These are phyloP conservation scores for Helicolenus hilgendorfi DNA, from an alignment of 2,797 vertebrate genomes.

Conservation along the genomic window DNA sequence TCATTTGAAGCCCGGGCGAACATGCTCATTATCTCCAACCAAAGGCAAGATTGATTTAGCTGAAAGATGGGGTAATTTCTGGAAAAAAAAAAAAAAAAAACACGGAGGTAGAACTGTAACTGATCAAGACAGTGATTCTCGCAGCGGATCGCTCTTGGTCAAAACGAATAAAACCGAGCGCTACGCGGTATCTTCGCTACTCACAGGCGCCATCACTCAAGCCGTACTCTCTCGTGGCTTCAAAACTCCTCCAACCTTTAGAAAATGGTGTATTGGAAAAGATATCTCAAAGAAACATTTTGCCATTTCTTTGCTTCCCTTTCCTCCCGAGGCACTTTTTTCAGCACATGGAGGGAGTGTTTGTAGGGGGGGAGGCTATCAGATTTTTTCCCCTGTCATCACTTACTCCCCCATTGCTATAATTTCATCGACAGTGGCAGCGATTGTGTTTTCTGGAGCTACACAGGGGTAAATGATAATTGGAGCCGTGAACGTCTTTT, in stretches of 20 bases:
- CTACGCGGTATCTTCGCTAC: slow-evolving; percentile 2
- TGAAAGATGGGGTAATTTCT: slow-evolving; percentile 68
- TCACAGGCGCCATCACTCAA: slow-evolving; percentile 51
- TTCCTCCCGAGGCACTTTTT: slow-evolving; percentile 49
- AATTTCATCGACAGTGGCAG: slow-evolving; percentile 74
- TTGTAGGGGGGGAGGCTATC: background rate
- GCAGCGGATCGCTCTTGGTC: slow-evolving; percentile 28
- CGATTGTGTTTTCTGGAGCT: slow-evolving; percentile 66
- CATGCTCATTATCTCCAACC: slow-evolving; percentile 83
- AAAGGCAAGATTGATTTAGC: slow-evolving; percentile 83
- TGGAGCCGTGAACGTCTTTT: slow-evolving; percentile 77
- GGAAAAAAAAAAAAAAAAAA: background rate
- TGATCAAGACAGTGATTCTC: slow-evolving; percentile 49
- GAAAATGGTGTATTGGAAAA: slow-evolving; percentile 64
- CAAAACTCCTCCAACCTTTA: slow-evolving; percentile 71
- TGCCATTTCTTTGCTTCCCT: slow-evolving; percentile 48
- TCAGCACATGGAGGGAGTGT: background rate
- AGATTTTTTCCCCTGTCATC: slow-evolving; percentile 40
- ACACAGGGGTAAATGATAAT: slow-evolving; percentile 79
- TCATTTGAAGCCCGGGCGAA: slow-evolving; percentile 77
- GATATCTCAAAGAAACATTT: slow-evolving; percentile 74
- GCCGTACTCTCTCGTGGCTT: slow-evolving; percentile 36
- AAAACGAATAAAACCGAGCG: slow-evolving; percentile 29
- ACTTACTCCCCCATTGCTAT: slow-evolving; percentile 50
- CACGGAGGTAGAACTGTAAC: slow-evolving; percentile 41